Evolutionary conservation across 1,140 invertebrate genomes (phyloP).

Genomic region (Trachymyrmex septentrionalis): DNA sequence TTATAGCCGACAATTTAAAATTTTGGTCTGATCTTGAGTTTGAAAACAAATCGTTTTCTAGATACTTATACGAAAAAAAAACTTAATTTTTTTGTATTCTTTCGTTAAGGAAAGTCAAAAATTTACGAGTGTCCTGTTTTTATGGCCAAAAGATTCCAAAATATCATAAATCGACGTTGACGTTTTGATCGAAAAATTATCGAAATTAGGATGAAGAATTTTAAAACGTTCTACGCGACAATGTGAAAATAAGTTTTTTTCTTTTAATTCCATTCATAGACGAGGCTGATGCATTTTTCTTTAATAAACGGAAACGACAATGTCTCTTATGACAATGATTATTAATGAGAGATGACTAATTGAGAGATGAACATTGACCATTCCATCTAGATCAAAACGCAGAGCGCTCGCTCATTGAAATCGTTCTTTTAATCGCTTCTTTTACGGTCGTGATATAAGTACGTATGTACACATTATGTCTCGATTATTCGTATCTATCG

Average conservation of each 20-base stretch:
- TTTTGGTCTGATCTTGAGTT: neutral
- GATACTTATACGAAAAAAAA: too few species aligned
- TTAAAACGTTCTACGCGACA: neutral
- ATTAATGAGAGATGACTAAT: constrained; percentile 15
- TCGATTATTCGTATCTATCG: neutral
- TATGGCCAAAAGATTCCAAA: neutral
- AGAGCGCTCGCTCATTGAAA: neutral
- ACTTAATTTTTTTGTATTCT: neutral
- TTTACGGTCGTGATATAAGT: neutral
- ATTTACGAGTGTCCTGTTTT: neutral
- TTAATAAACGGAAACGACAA: neutral
- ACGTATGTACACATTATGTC: neutral
- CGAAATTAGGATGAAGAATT: neutral
- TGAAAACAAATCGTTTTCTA: too few species aligned
- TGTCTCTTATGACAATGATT: neutral
- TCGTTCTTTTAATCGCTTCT: neutral
- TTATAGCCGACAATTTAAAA: neutral
- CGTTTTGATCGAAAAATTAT: neutral
- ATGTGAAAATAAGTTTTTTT: neutral
- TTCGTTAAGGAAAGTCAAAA: neutral
- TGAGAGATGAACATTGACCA: neutral
- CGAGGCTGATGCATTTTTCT: neutral
- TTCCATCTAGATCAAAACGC: neutral
- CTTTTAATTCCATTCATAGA: neutral
- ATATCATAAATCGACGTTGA: neutral